phyloP scores from a whole-genome alignment of 2,113 vertebrate species.

The Engraulis encrasicolus region DNA sequence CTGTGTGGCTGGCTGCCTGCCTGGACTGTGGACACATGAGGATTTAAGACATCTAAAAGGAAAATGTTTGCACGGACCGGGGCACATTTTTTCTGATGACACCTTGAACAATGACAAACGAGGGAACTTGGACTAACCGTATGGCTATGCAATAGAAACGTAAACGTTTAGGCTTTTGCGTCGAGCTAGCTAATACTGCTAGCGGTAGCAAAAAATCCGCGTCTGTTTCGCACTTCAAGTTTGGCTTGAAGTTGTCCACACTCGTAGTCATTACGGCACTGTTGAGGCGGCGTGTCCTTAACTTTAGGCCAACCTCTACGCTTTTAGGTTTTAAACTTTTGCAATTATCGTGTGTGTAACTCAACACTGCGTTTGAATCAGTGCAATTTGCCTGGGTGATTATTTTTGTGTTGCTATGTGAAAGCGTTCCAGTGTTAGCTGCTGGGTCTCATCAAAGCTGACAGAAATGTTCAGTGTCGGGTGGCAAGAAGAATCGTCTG shows the following conservation, averaged over 20 bases:
- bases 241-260: slow-evolving; percentile 9
- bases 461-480: background rate
- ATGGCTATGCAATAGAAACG: background rate
- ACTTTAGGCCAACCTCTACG: background rate
- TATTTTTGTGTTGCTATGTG: background rate
- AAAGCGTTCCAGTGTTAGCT: slow-evolving; percentile 10
- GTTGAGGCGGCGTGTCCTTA: background rate
- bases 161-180: background rate
- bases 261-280: background rate
- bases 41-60: background rate
- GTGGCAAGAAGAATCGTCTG: background rate
- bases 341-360: no score
- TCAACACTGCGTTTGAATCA: background rate
- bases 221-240: background rate
- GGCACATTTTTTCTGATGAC: background rate
- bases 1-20: no score
- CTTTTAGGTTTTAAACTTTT: background rate
- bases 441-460: background rate
- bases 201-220: background rate
- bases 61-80: background rate
- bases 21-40: background rate
- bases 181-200: slow-evolving; percentile 2
- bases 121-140: background rate
- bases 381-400: background rate
- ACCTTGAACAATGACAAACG: background rate